phyloP scores from a whole-genome alignment of 2,113 vertebrate genomes.

The Ammodytes marinus region DNA sequence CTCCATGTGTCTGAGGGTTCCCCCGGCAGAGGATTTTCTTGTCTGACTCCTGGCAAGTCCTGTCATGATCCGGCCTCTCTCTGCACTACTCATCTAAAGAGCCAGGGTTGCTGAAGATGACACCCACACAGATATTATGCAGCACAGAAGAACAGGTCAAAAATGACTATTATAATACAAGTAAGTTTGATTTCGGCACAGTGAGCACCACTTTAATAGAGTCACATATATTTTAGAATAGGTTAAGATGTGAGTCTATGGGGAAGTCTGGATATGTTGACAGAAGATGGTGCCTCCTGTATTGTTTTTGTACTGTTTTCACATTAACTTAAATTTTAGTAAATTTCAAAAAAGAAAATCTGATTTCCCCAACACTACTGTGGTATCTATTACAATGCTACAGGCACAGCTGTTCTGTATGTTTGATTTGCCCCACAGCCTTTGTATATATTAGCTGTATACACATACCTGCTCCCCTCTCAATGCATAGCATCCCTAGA shows the following conservation, averaged over 20 bases:
- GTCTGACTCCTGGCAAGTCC: constrained; percentile 65
- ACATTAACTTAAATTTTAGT: constrained; percentile 3
- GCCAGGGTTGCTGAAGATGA: constrained; percentile 48
- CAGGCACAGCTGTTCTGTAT: not conserved
- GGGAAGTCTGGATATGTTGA: not conserved
- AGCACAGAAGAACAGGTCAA: constrained; percentile 19
- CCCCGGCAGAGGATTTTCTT: constrained; percentile 48
- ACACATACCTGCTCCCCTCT: constrained; percentile 23
- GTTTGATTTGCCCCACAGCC: constrained; percentile 8
- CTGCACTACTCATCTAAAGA: constrained; percentile 24
- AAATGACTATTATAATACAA: constrained; percentile 20
- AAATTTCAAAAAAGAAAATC: not conserved
- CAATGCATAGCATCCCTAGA: constrained; percentile 17
- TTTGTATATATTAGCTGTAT: constrained; percentile 30
- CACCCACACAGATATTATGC: constrained; percentile 44
- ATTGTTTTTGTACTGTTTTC: not conserved
- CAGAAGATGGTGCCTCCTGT: not conserved
- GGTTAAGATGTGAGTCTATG: not conserved
- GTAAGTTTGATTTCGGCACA: constrained; percentile 13
- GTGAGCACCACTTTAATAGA: constrained; percentile 8
- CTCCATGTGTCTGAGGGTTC: constrained; percentile 54
- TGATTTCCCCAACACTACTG: not conserved
- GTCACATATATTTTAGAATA: not conserved
- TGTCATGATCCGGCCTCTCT: constrained; percentile 57
- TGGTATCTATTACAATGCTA: not conserved